Percentiles rank a stretch among this genome's conserved stretches.
These are phyloP conservation scores for Chrysomela aeneicollis DNA, from an alignment of 2,888 invertebrate species.

Conservation along the genomic window DNA sequence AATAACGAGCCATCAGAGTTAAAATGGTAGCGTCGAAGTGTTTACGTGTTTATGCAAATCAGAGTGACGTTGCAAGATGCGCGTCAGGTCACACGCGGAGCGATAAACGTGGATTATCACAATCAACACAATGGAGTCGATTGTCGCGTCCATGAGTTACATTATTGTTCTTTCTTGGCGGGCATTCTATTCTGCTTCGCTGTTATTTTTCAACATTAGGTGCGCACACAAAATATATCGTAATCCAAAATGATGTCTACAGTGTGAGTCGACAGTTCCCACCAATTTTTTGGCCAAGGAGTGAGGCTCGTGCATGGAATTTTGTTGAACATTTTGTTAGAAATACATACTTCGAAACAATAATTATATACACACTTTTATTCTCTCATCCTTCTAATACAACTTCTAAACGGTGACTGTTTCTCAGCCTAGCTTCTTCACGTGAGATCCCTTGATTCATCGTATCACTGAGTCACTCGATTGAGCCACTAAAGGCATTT, in stretches of 20 bases:
- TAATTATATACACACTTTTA: too few relatives aligned
- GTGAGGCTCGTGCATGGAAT: too few relatives aligned
- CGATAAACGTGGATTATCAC: conserved; percentile 41
- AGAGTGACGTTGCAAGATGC: conserved; percentile 42
- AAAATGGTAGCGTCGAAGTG: conserved; percentile 12
- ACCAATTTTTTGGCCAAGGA: too few relatives aligned
- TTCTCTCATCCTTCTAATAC: too few relatives aligned
- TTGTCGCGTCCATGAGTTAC: conserved; percentile 17
- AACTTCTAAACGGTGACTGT: too few relatives aligned
- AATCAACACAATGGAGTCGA: conserved; percentile 37
- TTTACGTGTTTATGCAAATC: conserved; percentile 42
- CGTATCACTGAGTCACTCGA: too few relatives aligned
- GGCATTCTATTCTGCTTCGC: not conserved
- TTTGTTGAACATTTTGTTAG: too few relatives aligned
- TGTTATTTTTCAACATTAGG: not conserved
- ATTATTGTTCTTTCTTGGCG: conserved; percentile 15
- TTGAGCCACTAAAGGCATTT: too few relatives aligned
- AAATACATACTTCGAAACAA: too few relatives aligned
- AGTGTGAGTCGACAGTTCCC: not conserved
- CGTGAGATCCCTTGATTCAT: too few relatives aligned
- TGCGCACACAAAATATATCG: not conserved
- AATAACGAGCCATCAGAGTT: not conserved
- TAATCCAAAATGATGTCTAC: not conserved
- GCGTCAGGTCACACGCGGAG: conserved; percentile 44
- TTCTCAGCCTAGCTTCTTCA: too few relatives aligned